phyloP scores from a whole-genome alignment of 2,113 vertebrate genomes.

The Cheilinus undulatus region DNA sequence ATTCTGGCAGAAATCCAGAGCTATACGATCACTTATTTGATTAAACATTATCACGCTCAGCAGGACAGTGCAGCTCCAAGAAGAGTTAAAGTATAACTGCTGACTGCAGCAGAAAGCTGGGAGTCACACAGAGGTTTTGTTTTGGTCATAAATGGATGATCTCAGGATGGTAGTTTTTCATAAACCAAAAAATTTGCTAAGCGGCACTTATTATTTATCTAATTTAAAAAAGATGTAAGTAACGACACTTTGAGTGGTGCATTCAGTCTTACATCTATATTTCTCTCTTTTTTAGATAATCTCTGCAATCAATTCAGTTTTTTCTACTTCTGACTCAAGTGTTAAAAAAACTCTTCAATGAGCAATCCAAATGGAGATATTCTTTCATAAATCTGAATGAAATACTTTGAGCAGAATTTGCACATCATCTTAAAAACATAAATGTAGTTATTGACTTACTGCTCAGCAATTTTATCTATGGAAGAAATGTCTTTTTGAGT shows the following conservation, averaged over 20 bases:
- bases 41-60: constrained; percentile 76
- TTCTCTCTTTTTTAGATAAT: constrained; percentile 29
- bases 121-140: constrained; percentile 17
- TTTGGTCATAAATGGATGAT: constrained; percentile 15
- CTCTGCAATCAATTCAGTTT: constrained; percentile 5
- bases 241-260: background rate
- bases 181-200: background rate
- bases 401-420: background rate
- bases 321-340: constrained; percentile 20
- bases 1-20: constrained; percentile 71
- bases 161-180: constrained; percentile 16
- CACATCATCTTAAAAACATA: background rate
- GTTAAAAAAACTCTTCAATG: background rate
- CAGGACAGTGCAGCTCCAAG: constrained; percentile 48
- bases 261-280: constrained; percentile 8
- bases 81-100: constrained; percentile 52
- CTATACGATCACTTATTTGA: constrained; percentile 81
- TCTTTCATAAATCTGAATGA: background rate
- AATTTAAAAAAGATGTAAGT: constrained; percentile 10
- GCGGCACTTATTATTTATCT: background rate
- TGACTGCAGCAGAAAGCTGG: constrained; percentile 53
- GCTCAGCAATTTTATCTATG: background rate
- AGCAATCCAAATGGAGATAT: background rate
- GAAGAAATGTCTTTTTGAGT: background rate
- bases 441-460: background rate